Evolutionary conservation across 1,140 invertebrate species (phyloP).

Genomic region (Cyclina sinensis): DNA sequence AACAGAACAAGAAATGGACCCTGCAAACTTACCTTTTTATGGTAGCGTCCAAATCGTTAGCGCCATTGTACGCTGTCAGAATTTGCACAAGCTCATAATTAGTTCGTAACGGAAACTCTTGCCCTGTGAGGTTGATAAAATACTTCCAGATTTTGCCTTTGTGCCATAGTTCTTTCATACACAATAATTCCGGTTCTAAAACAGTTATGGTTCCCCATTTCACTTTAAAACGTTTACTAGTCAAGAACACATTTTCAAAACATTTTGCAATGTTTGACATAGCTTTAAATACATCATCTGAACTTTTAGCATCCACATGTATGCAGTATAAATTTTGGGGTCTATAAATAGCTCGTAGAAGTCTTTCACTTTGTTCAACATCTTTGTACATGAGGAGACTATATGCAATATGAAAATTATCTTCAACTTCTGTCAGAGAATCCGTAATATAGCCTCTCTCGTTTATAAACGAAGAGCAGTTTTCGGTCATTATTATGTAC

Average conservation of each 20-base stretch:
- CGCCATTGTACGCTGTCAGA: slow-evolving; percentile 77
- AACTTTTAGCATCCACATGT: slow-evolving; percentile 81
- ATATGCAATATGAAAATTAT: too few species aligned
- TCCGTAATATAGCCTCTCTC: too few species aligned
- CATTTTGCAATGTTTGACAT: slow-evolving; percentile 74
- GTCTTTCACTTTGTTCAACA: slow-evolving; percentile 77
- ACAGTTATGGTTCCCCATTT: slow-evolving; percentile 74
- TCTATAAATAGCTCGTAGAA: slow-evolving; percentile 82
- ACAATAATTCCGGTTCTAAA: slow-evolving; percentile 78
- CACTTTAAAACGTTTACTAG: slow-evolving; percentile 72
- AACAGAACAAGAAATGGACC: too few species aligned
- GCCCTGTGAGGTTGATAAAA: slow-evolving; percentile 83
- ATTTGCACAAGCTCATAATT: slow-evolving; percentile 80
- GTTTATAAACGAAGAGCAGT: too few species aligned
- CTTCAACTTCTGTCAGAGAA: too few species aligned
- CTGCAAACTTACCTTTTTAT: too few species aligned
- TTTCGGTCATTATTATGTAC: too few species aligned
- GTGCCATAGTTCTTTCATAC: slow-evolving; percentile 80
- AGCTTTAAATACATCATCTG: slow-evolving; percentile 63
- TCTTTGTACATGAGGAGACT: slow-evolving; percentile 73
- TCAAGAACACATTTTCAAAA: slow-evolving; percentile 83
- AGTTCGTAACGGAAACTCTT: slow-evolving; percentile 72
- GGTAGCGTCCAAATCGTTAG: slow-evolving; percentile 78
- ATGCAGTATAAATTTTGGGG: slow-evolving; percentile 85
- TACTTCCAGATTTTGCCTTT: slow-evolving; percentile 79